Conservation (phyloP, 1,140 invertebrate species). For the Tetramorium parvispinum region DNA sequence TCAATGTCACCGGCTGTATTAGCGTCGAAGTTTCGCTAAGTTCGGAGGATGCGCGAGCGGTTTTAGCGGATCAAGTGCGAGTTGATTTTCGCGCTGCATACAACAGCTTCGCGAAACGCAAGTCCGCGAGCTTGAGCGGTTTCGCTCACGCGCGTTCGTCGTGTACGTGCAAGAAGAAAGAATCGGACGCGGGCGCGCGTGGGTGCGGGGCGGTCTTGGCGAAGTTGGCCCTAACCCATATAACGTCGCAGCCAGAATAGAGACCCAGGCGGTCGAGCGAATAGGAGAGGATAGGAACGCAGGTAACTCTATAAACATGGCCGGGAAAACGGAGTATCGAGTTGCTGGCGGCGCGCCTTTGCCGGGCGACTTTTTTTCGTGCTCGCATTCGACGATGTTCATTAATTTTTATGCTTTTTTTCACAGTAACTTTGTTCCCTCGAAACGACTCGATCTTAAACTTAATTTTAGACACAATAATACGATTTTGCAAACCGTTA, state of each 20-base stretch:
- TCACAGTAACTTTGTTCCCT: not conserved
- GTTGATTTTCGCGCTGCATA: not conserved
- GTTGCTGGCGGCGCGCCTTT: conserved; percentile 39
- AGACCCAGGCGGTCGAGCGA: conserved; percentile 64
- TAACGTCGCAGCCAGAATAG: conserved; percentile 76
- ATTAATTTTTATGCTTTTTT: not conserved
- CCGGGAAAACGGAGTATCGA: conserved; percentile 44
- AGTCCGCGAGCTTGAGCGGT: not conserved
- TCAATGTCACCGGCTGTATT: conserved; percentile 37
- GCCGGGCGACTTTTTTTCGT: not conserved
- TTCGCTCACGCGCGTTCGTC: conserved; percentile 39
- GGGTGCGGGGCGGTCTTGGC: conserved; percentile 73
- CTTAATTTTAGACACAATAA: not conserved
- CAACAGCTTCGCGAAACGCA: not conserved
- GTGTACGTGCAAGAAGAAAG: conserved; percentile 48
- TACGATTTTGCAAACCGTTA: not conserved
- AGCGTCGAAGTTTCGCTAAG: not conserved
- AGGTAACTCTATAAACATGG: conserved; percentile 52
- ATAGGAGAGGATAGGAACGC: conserved; percentile 57
- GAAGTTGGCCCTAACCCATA: conserved; percentile 81
- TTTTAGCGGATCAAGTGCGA: conserved; percentile 19
- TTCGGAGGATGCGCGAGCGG: not conserved
- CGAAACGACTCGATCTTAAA: not conserved
- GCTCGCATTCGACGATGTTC: not conserved
- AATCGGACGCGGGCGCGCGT: conserved; percentile 65